phyloP scores from a whole-genome alignment of 2,113 vertebrate species.

The Notarius lentiginosus region DNA sequence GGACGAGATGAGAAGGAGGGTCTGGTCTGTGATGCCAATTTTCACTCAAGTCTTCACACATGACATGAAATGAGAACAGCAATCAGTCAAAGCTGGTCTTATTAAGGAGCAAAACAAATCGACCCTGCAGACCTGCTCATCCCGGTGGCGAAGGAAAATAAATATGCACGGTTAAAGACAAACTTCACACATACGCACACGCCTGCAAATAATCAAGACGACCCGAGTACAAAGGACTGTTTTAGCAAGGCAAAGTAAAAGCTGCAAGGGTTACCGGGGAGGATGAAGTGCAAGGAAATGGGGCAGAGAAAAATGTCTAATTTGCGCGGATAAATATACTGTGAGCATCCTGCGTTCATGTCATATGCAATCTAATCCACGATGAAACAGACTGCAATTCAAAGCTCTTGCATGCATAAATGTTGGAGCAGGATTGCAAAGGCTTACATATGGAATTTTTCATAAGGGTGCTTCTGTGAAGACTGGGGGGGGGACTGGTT shows the following conservation, averaged over 20 bases:
- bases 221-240: neutral
- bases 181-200: neutral
- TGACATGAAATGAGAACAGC: neutral
- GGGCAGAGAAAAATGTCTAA: slow-evolving; percentile 52
- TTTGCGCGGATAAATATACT: slow-evolving; percentile 45
- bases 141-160: neutral
- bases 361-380: slow-evolving; percentile 46
- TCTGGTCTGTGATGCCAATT: neutral
- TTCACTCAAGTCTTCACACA: neutral
- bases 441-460: slow-evolving; percentile 18
- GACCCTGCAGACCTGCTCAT: neutral
- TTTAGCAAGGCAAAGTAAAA: neutral
- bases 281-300: slow-evolving; percentile 15
- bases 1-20: neutral
- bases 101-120: neutral
- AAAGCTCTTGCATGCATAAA: slow-evolving; percentile 40
- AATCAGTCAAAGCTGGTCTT: neutral
- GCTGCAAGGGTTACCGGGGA: neutral
- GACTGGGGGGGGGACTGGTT: neutral
- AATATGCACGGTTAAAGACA: neutral
- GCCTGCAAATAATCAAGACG: neutral
- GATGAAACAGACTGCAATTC: slow-evolving; percentile 54
- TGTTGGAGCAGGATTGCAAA: slow-evolving; percentile 48
- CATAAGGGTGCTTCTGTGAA: slow-evolving; percentile 15
- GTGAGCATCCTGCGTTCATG: slow-evolving; percentile 30